Conservation (phyloP, 2,113 vertebrate genomes). For the Centropristis striata region DNA sequence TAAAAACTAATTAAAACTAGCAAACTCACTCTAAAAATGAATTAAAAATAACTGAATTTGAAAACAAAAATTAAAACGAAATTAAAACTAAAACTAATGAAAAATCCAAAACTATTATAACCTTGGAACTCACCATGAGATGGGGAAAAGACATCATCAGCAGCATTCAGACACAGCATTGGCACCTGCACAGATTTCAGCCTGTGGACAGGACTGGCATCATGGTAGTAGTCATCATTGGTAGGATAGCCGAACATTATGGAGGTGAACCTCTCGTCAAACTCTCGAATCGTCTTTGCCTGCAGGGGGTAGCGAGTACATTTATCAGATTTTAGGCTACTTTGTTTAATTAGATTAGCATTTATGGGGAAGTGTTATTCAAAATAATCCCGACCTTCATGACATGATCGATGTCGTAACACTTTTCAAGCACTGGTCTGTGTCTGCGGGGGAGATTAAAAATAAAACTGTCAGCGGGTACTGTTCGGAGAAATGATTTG, state of each 20-base stretch:
- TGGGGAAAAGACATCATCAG: conserved; percentile 97
- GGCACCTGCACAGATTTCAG: conserved; percentile 96
- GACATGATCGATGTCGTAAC: conserved; percentile 95
- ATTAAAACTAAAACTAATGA: too few relatives aligned
- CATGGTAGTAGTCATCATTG: conserved; percentile 96
- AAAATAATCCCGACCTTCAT: conserved; percentile 91
- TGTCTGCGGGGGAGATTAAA: conserved; percentile 87
- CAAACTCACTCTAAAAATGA: too few relatives aligned
- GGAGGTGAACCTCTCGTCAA: conserved; percentile 96
- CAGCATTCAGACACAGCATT: conserved; percentile 96
- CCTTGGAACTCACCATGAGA: conserved; percentile 90
- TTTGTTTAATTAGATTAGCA: conserved; percentile 10
- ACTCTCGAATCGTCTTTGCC: conserved; percentile 97
- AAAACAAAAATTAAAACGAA: too few relatives aligned
- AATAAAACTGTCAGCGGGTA: conserved; percentile 32
- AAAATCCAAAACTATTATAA: too few relatives aligned
- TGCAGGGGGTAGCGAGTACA: conserved; percentile 61
- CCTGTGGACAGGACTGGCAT: conserved; percentile 93
- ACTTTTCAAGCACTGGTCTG: conserved; percentile 92
- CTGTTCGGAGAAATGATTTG: conserved; percentile 38
- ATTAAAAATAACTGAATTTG: too few relatives aligned
- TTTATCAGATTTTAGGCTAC: neutral
- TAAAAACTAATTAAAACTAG: too few relatives aligned
- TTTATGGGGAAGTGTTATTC: neutral
- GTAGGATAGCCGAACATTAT: conserved; percentile 97